Evolutionary conservation across 2,888 invertebrate species (phyloP).

Genomic region (Carpatolechia fugitivella): DNA sequence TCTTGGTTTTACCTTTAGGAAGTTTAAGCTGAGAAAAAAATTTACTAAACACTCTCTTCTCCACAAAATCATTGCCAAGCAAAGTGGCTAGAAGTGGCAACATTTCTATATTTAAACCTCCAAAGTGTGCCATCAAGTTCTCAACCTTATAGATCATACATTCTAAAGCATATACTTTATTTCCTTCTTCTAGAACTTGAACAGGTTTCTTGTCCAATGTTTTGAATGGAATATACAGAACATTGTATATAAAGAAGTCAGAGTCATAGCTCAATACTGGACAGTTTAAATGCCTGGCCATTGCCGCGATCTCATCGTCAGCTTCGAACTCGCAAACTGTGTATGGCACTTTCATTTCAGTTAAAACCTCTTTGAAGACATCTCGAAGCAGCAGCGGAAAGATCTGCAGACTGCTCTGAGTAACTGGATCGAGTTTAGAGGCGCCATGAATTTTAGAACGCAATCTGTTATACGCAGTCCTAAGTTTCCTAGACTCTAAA

Average conservation of each 20-base stretch:
- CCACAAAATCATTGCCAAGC: constrained; percentile 94
- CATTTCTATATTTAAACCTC: constrained; percentile 82
- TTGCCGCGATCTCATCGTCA: constrained; percentile 90
- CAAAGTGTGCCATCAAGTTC: constrained; percentile 82
- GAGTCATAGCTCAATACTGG: constrained; percentile 96
- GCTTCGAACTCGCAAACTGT: constrained; percentile 93
- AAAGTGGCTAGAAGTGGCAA: constrained; percentile 90
- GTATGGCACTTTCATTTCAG: constrained; percentile 81
- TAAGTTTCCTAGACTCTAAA: constrained; percentile 84
- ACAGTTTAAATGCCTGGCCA: constrained; percentile 88
- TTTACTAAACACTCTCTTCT: constrained; percentile 81
- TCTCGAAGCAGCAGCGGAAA: constrained; percentile 88
- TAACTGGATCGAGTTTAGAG: constrained; percentile 75
- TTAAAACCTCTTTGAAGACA: constrained; percentile 85
- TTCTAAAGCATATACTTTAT: constrained; percentile 65
- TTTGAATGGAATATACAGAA: constrained; percentile 88
- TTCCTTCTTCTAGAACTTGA: constrained; percentile 40
- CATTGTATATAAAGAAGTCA: constrained; percentile 94
- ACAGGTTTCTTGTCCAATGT: constrained; percentile 78
- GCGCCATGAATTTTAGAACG: constrained; percentile 80
- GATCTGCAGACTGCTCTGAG: constrained; percentile 76
- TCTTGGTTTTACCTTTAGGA: constrained; percentile 72
- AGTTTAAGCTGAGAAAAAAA: constrained; percentile 84
- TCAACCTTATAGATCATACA: constrained; percentile 87
- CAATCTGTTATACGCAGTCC: constrained; percentile 80